Percentiles rank a stretch among this genome's conserved stretches.
Conservation (phyloP, 2,888 invertebrate genomes). For the Thymelicus lineola region DNA sequence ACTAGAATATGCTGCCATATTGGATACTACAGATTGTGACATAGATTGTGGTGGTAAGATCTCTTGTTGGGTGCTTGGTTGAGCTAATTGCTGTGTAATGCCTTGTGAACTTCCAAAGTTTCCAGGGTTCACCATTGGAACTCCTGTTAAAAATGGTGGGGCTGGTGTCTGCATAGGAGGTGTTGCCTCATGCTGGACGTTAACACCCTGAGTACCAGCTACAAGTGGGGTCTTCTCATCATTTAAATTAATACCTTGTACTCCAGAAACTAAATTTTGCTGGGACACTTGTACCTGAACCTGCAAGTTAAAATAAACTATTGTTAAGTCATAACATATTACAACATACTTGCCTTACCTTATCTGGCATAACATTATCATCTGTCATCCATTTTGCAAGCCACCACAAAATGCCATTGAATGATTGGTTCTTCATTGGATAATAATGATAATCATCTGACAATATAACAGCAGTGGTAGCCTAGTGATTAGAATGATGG, state of each 20-base stretch:
- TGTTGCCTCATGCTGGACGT: conserved; percentile 50
- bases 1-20: conserved; percentile 79
- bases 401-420: too few relatives aligned
- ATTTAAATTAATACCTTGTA: conserved; percentile 63
- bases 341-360: too few relatives aligned
- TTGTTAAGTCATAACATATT: too few relatives aligned
- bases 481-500: too few relatives aligned
- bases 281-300: conserved; percentile 52
- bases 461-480: too few relatives aligned
- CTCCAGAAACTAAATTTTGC: conserved; percentile 56
- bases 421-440: too few relatives aligned
- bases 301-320: conserved; percentile 51
- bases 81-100: conserved; percentile 47
- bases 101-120: conserved; percentile 41
- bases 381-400: too few relatives aligned
- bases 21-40: conserved; percentile 74
- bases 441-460: too few relatives aligned
- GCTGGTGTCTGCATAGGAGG: conserved; percentile 54
- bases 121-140: conserved; percentile 81
- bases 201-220: conserved; percentile 52
- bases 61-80: conserved; percentile 44
- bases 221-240: conserved; percentile 65
- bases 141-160: conserved; percentile 79
- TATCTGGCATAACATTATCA: too few relatives aligned
- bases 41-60: conserved; percentile 58